Conservation (phyloP, 2,797 vertebrate genomes). For the Jordanella pulchra region DNA sequence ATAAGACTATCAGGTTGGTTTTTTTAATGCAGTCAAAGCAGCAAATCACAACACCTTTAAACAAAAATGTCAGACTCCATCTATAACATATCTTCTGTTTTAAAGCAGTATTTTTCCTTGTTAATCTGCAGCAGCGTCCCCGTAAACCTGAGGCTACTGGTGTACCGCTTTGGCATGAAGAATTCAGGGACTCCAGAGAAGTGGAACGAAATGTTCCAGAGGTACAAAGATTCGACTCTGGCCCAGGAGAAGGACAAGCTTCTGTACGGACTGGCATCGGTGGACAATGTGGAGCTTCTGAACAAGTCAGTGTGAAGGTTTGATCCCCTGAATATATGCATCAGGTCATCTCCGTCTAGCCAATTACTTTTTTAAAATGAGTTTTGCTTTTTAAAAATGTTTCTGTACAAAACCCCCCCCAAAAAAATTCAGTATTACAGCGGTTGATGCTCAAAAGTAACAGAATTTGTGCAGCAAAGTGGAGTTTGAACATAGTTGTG, state of each 20-base stretch:
- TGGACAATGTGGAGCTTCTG: conserved; percentile 81
- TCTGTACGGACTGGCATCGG: conserved; percentile 91
- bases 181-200: conserved; percentile 72
- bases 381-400: not conserved
- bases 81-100: not conserved
- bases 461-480: not conserved
- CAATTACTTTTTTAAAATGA: not conserved
- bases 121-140: conserved; percentile 74
- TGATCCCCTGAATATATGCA: not conserved
- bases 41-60: not conserved
- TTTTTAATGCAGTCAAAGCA: not conserved
- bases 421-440: not conserved
- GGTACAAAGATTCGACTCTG: conserved; percentile 81
- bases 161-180: conserved; percentile 94
- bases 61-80: too few relatives aligned
- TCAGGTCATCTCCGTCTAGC: not conserved
- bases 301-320: conserved; percentile 72
- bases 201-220: conserved; percentile 87
- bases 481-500: not conserved
- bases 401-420: too few relatives aligned
- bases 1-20: conserved; percentile 63
- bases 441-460: not conserved
- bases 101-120: not conserved
- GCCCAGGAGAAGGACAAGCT: conserved; percentile 98
- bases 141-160: conserved; percentile 89